Base-by-base conservation (phyloP, 2,888 invertebrate genomes). In the Drosophila aldrichi region DNA sequence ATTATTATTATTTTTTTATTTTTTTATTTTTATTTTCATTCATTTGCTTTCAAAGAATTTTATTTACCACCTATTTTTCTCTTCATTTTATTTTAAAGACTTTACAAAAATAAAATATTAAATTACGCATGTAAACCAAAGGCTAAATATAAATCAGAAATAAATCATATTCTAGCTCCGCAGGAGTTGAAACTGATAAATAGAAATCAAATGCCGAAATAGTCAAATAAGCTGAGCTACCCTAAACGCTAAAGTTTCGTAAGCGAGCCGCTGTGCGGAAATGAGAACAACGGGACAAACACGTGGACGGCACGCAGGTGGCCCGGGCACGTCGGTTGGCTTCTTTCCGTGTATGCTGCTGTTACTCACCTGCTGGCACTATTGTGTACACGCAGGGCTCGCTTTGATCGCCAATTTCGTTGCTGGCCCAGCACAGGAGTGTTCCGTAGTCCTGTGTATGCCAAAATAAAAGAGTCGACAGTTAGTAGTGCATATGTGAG, bases 301-400 rank as follows among this genome's bases (percentile, higher is more conserved):
- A 75, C 49, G 58, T 58, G 51, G 44, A 32, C 29, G 14, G 14
- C 58, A n/a, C 22, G 10, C 25, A 48, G 29, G 36, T 16, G 4
- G 36, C 46, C 48, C 67, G 12, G 20, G 38, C 66, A 66, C 54
- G 68, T 69, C 62, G 54, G 48, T 22, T 54, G 38, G 25, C 25
- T 59, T 14, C 40, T 41, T 25, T 59, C 6, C 51, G 32, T 41
- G 51, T 46, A 56, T 51, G 36, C 41, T 22, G n/a, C n/a, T 25
- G 57, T 64, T 66, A 89, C 92, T 91, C 92, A 95, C 96, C 96
- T 90, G 96, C 96, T 56, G 96, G 96, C 79, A 95, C 95, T 78
- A 96, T 95, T 89, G 95, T 95, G 91, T 95, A 96, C 55, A 96
- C 94, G 91, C 96, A 96, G 0, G 96, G 96, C 70, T 95, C 95